A percentile compares a stretch with the other conserved stretches of the same genome.
phyloP scores from a whole-genome alignment of 2,888 invertebrate species.

The Eudemis profundana region DNA sequence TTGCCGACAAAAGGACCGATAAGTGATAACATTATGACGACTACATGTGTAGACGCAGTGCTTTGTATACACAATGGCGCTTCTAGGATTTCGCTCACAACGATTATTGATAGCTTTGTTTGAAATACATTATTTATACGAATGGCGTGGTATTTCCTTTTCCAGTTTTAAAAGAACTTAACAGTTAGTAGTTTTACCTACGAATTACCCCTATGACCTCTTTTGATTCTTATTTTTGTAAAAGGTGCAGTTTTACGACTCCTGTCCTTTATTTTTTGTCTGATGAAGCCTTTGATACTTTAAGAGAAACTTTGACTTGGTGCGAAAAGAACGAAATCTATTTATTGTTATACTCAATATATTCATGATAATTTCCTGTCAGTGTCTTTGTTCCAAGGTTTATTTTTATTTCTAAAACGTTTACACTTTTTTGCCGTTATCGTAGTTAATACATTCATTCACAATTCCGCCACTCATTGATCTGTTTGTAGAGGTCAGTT shows the following conservation, averaged over 20 bases:
- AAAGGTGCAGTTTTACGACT: too few species aligned
- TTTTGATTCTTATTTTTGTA: too few species aligned
- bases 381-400: not conserved
- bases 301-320: too few species aligned
- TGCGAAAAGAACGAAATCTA: too few species aligned
- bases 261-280: too few species aligned
- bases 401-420: constrained; percentile 23
- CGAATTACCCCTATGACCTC: too few species aligned
- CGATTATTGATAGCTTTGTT: constrained; percentile 5
- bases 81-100: not conserved
- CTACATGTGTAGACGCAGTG: constrained; percentile 4
- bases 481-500: constrained; percentile 73
- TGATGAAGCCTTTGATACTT: too few species aligned
- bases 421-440: constrained; percentile 33
- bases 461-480: constrained; percentile 66
- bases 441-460: constrained; percentile 66
- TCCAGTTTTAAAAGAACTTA: too few species aligned
- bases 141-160: constrained; percentile 3
- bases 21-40: constrained; percentile 38
- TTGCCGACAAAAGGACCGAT: constrained; percentile 53
- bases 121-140: not conserved
- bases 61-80: constrained; percentile 5
- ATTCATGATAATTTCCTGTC: not conserved
- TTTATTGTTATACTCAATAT: not conserved
- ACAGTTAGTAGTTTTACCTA: too few species aligned